Conservation (phyloP, 2,888 invertebrate genomes). For the Cancer borealis region DNA sequence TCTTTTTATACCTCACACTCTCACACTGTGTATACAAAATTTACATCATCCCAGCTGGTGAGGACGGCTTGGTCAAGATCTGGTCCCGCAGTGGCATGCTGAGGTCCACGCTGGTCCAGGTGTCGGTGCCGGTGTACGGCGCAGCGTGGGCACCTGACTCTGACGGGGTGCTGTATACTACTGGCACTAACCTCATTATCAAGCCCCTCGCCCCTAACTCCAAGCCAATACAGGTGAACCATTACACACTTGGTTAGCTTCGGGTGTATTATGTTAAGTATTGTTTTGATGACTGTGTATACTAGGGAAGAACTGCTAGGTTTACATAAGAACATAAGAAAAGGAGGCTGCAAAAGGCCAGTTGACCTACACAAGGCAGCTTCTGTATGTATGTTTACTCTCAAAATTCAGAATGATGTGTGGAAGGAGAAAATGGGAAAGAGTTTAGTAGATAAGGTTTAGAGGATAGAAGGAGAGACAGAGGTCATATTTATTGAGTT, state of each 20-base stretch:
- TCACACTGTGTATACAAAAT: background rate
- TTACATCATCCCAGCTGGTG: slow-evolving; percentile 86
- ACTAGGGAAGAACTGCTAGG: background rate
- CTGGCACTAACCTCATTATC: slow-evolving; percentile 83
- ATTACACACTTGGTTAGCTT: background rate
- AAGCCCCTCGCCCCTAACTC: slow-evolving; percentile 83
- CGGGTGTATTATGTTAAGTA: background rate
- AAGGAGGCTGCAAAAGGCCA: too few species aligned
- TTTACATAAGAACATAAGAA: too few species aligned
- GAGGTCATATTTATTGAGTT: too few species aligned
- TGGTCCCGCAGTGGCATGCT: slow-evolving; percentile 98
- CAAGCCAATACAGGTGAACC: slow-evolving; percentile 81
- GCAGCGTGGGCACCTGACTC: slow-evolving; percentile 87
- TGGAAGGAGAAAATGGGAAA: too few species aligned
- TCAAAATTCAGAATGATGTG: too few species aligned
- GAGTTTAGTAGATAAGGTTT: too few species aligned
- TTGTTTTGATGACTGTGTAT: background rate
- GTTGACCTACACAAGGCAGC: too few species aligned
- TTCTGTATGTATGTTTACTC: too few species aligned
- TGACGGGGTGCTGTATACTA: slow-evolving; percentile 83
- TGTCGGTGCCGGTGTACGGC: slow-evolving; percentile 89
- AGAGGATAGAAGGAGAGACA: too few species aligned
- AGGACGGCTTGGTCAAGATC: slow-evolving; percentile 97
- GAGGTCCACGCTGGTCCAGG: slow-evolving; percentile 91
- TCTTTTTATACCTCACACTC: background rate